phyloP scores from a whole-genome alignment of 2,797 vertebrate species.

The Epinephelus coioides region DNA sequence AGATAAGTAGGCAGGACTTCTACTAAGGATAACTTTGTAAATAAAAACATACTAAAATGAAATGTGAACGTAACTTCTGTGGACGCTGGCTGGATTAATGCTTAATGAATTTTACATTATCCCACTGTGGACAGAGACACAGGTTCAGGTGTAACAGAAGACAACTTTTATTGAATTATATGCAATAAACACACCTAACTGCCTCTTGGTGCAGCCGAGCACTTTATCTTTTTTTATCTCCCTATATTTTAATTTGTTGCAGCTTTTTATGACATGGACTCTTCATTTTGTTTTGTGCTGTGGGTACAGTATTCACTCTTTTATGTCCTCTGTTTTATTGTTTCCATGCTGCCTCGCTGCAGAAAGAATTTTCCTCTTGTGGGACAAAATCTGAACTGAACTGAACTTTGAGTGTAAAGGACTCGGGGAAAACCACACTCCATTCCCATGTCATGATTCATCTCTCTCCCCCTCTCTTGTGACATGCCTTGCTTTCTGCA shows the following conservation, averaged over 20 bases:
- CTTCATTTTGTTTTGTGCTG: not conserved
- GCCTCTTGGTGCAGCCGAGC: not conserved
- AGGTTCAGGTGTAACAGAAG: not conserved
- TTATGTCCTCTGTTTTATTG: slow-evolving; percentile 31
- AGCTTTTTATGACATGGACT: not conserved
- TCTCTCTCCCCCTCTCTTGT: not conserved
- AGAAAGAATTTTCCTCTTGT: slow-evolving; percentile 21
- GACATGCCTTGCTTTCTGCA: not conserved
- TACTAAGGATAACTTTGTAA: too few relatives aligned
- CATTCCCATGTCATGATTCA: slow-evolving; percentile 22
- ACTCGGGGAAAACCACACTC: slow-evolving; percentile 22
- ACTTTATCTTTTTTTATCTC: not conserved
- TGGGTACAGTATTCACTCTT: not conserved
- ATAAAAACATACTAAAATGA: not conserved
- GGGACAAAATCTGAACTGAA: slow-evolving; percentile 20
- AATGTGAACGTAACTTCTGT: not conserved
- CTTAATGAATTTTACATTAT: slow-evolving; percentile 1
- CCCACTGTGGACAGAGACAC: not conserved
- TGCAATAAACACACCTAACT: not conserved
- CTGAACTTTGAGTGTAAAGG: slow-evolving; percentile 30
- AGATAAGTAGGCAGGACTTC: too few relatives aligned
- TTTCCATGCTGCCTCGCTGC: slow-evolving; percentile 13
- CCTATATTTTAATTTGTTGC: not conserved
- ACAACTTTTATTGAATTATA: not conserved
- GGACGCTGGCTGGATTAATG: not conserved